phyloP scores from a whole-genome alignment of 2,888 invertebrate species.

The Cylloceria caligata region DNA sequence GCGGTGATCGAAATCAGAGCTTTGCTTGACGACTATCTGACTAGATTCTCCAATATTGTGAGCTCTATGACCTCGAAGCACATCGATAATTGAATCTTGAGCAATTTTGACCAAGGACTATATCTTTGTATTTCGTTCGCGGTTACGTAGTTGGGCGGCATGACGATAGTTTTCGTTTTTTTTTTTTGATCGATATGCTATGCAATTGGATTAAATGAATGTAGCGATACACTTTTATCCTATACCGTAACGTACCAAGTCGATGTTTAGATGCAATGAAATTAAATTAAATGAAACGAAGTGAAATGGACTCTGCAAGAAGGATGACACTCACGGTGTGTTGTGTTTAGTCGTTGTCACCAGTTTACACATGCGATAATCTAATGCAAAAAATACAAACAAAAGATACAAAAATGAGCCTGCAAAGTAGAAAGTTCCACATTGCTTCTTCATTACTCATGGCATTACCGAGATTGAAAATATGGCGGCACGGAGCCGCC shows the following conservation, averaged over 20 bases:
- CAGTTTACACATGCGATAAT: constrained; percentile 1
- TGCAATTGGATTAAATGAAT: not conserved
- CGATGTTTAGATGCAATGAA: not conserved
- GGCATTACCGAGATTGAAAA: no score
- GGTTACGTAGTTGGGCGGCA: not conserved
- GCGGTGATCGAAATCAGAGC: not conserved
- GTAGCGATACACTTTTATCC: not conserved
- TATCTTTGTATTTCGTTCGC: not conserved
- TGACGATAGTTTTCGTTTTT: not conserved
- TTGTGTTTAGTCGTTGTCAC: constrained; percentile 3
- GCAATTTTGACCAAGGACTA: not conserved
- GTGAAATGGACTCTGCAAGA: not conserved
- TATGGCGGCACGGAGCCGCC: no score
- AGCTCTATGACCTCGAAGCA: not conserved
- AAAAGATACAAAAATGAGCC: not conserved
- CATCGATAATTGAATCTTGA: constrained; percentile 19
- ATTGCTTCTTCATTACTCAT: no score
- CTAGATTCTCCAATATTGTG: constrained; percentile 10
- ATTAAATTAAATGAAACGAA: no score
- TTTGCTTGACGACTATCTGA: constrained; percentile 17
- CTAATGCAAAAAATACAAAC: not conserved
- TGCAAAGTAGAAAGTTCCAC: no score
- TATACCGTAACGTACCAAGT: not conserved
- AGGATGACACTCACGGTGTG: not conserved
- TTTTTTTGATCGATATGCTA: not conserved